Evolutionary conservation across 2,888 invertebrate species (phyloP).

Genomic region (Amphipoea oculea): DNA sequence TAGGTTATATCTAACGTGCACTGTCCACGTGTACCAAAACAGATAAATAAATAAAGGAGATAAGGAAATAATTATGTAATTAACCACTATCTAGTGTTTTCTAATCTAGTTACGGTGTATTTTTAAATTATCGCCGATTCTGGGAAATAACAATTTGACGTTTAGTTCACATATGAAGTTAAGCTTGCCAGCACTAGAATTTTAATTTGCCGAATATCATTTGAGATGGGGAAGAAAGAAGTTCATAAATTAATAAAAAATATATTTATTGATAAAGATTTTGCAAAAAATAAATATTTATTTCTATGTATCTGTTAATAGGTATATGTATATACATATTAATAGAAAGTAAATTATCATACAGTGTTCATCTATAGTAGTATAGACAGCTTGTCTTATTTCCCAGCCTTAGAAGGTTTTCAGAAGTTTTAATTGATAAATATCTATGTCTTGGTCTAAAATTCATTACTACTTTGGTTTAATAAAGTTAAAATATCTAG

Average conservation of each 20-base stretch:
- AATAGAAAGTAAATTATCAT: neutral
- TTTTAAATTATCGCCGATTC: conserved; percentile 38
- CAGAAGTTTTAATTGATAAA: no score
- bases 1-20: conserved; percentile 20
- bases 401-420: neutral
- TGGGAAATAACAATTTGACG: conserved; percentile 38
- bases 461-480: neutral
- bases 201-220: conserved; percentile 27
- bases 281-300: neutral
- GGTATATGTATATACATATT: no score
- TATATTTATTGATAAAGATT: no score
- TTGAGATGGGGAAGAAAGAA: neutral
- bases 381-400: neutral
- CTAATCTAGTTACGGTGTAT: neutral
- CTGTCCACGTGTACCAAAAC: conserved; percentile 18
- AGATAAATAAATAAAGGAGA: neutral
- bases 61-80: conserved; percentile 22
- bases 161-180: conserved; percentile 19
- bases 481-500: neutral
- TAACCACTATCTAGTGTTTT: neutral
- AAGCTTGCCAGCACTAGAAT: conserved; percentile 41
- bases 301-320: no score
- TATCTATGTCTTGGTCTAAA: no score
- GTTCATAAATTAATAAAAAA: neutral
- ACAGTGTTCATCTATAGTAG: neutral